Percentiles rank a stretch among this genome's conserved stretches.
Conservation (phyloP, 2,888 invertebrate species). For the Drosophila kuntzei region DNA sequence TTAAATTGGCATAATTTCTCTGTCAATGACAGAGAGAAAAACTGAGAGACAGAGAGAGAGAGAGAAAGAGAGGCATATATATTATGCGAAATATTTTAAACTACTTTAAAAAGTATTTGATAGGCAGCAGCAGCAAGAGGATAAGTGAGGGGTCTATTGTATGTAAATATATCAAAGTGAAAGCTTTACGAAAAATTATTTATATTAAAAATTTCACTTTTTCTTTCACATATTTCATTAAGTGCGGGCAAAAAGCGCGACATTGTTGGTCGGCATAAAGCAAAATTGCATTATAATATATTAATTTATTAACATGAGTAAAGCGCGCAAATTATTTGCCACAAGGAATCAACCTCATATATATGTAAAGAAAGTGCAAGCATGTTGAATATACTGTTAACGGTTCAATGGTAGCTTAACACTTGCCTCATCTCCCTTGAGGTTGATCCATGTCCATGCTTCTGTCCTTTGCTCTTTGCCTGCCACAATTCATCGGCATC, state of each 20-base stretch:
- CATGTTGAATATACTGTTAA: conserved; percentile 59
- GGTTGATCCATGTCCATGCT: conserved; percentile 7
- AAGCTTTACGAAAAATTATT: conserved; percentile 59
- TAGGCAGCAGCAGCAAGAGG: conserved; percentile 7
- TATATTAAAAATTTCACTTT: conserved; percentile 73
- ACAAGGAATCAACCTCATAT: conserved; percentile 13
- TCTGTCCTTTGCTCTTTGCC: conserved; percentile 40
- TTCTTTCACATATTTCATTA: conserved; percentile 49
- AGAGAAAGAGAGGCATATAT: conserved; percentile 17
- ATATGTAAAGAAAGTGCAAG: conserved; percentile 50
- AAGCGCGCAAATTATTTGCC: conserved; percentile 61
- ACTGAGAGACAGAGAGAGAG: conserved; percentile 5
- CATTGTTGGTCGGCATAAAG: conserved; percentile 24
- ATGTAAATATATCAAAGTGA: conserved; percentile 40
- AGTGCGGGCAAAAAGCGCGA: conserved; percentile 33
- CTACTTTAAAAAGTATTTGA: conserved; percentile 49
- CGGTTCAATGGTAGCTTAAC: conserved; percentile 58
- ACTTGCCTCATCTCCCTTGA: conserved; percentile 8
- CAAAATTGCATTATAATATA: conserved; percentile 69
- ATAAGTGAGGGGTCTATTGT: background rate
- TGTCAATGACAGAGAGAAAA: conserved; percentile 18
- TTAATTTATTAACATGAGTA: conserved; percentile 64
- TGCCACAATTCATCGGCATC: conserved; percentile 42
- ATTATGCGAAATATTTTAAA: conserved; percentile 49
- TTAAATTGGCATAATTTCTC: conserved; percentile 30